Evolutionary conservation across 2,797 vertebrate species (phyloP).

Genomic region (Syndactyla subalaris): DNA sequence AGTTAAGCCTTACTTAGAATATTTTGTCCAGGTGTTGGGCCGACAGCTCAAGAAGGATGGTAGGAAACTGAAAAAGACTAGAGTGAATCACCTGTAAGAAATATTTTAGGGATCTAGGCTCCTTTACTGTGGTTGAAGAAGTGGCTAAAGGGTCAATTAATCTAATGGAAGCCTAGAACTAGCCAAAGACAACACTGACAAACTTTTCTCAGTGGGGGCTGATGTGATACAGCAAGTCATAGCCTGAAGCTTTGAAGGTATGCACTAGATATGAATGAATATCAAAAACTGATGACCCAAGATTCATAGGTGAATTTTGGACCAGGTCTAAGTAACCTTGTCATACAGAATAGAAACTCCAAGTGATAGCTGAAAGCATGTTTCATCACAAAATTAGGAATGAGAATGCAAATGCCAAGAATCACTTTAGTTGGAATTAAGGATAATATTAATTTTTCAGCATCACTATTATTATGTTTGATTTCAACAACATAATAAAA

Average conservation of each 20-base stretch:
- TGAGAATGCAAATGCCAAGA: not conserved
- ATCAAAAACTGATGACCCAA: not conserved
- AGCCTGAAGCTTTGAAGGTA: not conserved
- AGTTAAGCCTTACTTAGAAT: not conserved
- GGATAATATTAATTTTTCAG: not conserved
- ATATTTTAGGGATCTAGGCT: not conserved
- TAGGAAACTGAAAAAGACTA: not conserved
- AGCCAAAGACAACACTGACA: not conserved
- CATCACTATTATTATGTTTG: not conserved
- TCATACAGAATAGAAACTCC: not conserved
- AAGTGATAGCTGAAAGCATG: not conserved
- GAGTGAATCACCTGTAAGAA: not conserved
- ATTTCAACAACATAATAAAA: not conserved
- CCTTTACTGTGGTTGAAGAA: not conserved
- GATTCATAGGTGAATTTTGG: not conserved
- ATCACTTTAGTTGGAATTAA: not conserved
- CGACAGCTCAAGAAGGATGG: not conserved
- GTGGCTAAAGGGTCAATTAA: not conserved
- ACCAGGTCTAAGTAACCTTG: not conserved
- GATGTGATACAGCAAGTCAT: not conserved
- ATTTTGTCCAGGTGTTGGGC: not conserved
- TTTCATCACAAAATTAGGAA: not conserved
- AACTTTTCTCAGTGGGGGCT: not conserved
- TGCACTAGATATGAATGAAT: not conserved
- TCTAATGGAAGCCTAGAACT: not conserved